Base-by-base conservation (phyloP, 2,113 vertebrate species). In the Herpetotheres cachinnans region DNA sequence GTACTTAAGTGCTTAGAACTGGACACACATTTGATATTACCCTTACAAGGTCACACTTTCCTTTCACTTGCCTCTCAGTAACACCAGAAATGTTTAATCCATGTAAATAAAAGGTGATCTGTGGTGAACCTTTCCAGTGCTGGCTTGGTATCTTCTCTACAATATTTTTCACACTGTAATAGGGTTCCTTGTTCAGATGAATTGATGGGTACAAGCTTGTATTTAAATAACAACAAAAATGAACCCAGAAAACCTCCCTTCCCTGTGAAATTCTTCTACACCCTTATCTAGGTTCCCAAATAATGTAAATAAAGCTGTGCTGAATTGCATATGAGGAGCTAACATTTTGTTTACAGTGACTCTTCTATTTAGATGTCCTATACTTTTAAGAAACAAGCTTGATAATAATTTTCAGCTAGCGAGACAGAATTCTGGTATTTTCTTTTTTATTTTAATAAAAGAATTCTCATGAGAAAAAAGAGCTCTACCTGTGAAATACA, bases 391-490 rank as follows among this genome's bases (percentile, higher is more conserved):
- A 92, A 96, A 85, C 32, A 62, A 93, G 18, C 16, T 59, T 74
- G 67, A 63, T 63, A 69, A 47, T 93, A 69, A 47, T 93, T 97
- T 96, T 67, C 44, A 90, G 10, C 44, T 38, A n/a, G 10, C 24
- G 44, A 56, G 74, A 82, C 11, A 86, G 56, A 89, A 82, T 62
- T 93, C 67, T 2, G 1, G 10, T 52, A n/a, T 73, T 36, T 88
- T 92, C 34, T 49, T 26, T 82, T 90, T 66, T 86, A 76, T 66
- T 89, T 79, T 79, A 96, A 96, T 62, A 62, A 88, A 82, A 67
- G 61, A 80, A 97, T 97, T 98, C 96, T 89, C 97, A 95, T 42
- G 92, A 97, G 97, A 98, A 98, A 98, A 97, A 91, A 79, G 62
- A 54, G 18, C 83, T 96, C 73, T 90, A 97, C 96, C 92, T 98